These are phyloP conservation scores for Agriopis marginaria DNA, from an alignment of 2,888 invertebrate genomes.

Conservation along the genomic window DNA sequence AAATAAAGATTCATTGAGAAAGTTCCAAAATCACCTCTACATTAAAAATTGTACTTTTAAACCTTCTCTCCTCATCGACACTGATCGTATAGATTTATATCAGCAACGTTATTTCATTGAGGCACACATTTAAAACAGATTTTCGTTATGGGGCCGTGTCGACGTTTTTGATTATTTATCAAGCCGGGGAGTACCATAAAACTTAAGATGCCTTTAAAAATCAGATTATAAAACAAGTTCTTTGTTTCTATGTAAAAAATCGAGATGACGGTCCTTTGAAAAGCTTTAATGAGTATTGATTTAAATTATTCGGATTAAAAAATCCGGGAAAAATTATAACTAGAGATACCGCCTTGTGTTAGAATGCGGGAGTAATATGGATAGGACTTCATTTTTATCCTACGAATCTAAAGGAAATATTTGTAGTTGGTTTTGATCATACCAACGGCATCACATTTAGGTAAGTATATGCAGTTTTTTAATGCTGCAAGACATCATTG, in stretches of 20 bases:
- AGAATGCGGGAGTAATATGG: constrained; percentile 59
- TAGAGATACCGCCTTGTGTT: constrained; percentile 74
- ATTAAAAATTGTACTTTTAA: constrained; percentile 24
- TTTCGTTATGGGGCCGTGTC: constrained; percentile 63
- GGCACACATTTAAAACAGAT: constrained; percentile 60
- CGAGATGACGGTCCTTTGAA: constrained; percentile 82
- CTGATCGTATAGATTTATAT: constrained; percentile 58
- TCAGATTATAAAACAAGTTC: constrained; percentile 83
- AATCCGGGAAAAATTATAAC: constrained; percentile 85
- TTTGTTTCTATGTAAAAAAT: constrained; percentile 76
- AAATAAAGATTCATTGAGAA: neutral
- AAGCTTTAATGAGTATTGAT: constrained; percentile 85
- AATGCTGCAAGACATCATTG: neutral
- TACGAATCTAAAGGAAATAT: neutral
- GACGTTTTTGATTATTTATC: constrained; percentile 76
- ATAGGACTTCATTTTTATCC: constrained; percentile 45
- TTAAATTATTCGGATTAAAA: constrained; percentile 83
- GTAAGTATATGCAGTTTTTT: neutral
- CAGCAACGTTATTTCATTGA: constrained; percentile 60
- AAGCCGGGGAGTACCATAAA: constrained; percentile 71
- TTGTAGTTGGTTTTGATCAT: neutral
- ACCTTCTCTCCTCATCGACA: constrained; percentile 43
- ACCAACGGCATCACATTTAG: neutral
- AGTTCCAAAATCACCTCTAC: constrained; percentile 6
- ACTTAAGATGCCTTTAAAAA: constrained; percentile 80